A percentile compares a stretch with the other conserved stretches of the same genome.
Evolutionary conservation across 2,888 invertebrate genomes (phyloP).

Genomic region (Branchipolynoe longqiensis): DNA sequence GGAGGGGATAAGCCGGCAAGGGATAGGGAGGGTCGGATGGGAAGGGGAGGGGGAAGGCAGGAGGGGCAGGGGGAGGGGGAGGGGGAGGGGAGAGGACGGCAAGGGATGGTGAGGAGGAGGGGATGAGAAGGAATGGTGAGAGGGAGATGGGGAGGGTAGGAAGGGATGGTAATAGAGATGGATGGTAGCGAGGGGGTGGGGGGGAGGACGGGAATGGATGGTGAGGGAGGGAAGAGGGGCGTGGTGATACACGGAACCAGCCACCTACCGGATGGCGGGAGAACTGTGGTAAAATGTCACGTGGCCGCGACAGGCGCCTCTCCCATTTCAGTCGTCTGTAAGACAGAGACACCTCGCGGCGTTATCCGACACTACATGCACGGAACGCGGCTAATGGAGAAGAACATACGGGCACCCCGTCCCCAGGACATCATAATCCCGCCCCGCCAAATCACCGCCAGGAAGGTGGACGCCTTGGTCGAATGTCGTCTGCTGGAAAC

Average conservation of each 20-base stretch:
- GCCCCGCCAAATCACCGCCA: background rate
- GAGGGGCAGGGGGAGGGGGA: background rate
- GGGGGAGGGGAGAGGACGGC: background rate
- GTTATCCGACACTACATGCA: background rate
- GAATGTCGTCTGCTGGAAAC: too few relatives aligned
- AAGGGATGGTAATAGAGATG: background rate
- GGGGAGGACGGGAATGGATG: background rate
- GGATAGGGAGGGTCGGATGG: background rate
- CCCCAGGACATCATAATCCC: background rate
- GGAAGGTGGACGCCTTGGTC: background rate
- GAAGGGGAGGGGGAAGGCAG: background rate
- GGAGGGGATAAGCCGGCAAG: background rate
- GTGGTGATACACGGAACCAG: too few relatives aligned
- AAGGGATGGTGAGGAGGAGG: background rate
- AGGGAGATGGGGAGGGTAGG: background rate
- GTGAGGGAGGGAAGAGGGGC: background rate
- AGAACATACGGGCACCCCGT: conserved; percentile 11
- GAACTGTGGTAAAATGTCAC: conserved; percentile 2
- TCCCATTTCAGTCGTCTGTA: background rate
- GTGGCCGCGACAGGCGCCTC: background rate
- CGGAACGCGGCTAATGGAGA: background rate
- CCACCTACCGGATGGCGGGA: background rate
- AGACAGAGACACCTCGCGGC: background rate
- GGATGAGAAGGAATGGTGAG: background rate
- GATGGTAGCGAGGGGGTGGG: background rate